Percentiles rank a stretch among this genome's conserved stretches.
phyloP scores from a whole-genome alignment of 2,113 vertebrate species.

The Sminthopsis crassicaudata region DNA sequence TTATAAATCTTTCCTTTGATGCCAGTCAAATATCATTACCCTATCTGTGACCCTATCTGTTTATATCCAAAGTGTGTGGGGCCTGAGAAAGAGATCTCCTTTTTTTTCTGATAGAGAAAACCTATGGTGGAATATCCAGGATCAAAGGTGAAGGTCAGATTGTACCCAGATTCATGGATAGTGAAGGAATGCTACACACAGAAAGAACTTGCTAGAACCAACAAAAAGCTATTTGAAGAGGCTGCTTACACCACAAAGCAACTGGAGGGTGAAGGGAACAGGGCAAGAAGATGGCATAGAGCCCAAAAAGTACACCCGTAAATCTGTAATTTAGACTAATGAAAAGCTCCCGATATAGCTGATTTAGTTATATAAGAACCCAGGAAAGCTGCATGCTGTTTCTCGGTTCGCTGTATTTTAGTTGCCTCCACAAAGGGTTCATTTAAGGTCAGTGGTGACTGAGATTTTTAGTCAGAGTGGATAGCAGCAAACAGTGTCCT shows the following conservation, averaged over 20 bases:
- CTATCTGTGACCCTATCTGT: not conserved
- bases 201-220: not conserved
- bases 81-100: not conserved
- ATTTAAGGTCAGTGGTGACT: constrained; percentile 75
- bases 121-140: constrained; percentile 32
- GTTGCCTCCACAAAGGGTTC: constrained; percentile 69
- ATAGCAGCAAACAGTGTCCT: constrained; percentile 66
- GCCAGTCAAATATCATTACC: not conserved
- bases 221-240: constrained; percentile 69
- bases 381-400: constrained; percentile 71
- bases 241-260: constrained; percentile 71
- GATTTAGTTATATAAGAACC: constrained; percentile 75
- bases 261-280: constrained; percentile 70
- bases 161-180: constrained; percentile 19
- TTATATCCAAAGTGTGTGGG: not conserved
- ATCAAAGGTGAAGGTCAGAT: constrained; percentile 41
- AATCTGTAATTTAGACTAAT: constrained; percentile 79
- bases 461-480: constrained; percentile 73
- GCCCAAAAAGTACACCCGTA: constrained; percentile 70
- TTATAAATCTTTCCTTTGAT: not conserved
- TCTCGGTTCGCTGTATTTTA: constrained; percentile 73
- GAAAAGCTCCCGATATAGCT: constrained; percentile 77
- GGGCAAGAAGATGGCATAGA: constrained; percentile 74
- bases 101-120: not conserved
- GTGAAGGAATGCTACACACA: constrained; percentile 52